phyloP scores from a whole-genome alignment of 2,797 vertebrate species.

The Eulemur rubriventer region DNA sequence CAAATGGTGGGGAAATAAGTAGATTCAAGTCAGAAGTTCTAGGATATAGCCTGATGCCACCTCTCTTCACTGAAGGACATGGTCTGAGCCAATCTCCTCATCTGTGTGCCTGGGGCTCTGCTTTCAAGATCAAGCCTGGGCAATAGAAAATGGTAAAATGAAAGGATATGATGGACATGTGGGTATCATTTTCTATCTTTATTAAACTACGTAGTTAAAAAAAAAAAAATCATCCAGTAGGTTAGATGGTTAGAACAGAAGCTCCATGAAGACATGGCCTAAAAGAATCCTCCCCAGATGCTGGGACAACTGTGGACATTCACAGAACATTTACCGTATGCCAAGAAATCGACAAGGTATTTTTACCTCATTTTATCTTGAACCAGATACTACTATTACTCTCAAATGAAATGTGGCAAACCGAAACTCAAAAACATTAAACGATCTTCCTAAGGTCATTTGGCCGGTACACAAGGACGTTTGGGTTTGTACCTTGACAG shows the following conservation, averaged over 20 bases:
- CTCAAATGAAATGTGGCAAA: background rate
- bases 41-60: background rate
- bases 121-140: background rate
- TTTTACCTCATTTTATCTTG: background rate
- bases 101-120: background rate
- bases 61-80: background rate
- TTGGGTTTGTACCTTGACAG: background rate
- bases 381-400: background rate
- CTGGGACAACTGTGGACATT: background rate
- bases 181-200: background rate
- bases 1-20: background rate
- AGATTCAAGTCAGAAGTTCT: background rate
- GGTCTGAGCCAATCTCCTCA: background rate
- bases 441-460: accelerated
- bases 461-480: background rate
- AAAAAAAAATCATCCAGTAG: background rate
- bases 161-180: background rate
- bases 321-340: background rate
- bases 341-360: background rate
- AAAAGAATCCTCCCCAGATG: background rate
- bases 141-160: background rate
- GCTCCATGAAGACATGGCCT: background rate
- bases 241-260: background rate
- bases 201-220: background rate
- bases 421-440: background rate